These are phyloP conservation scores for Nasonia vitripennis DNA, from an alignment of 1,140 invertebrate species.

Conservation along the genomic window DNA sequence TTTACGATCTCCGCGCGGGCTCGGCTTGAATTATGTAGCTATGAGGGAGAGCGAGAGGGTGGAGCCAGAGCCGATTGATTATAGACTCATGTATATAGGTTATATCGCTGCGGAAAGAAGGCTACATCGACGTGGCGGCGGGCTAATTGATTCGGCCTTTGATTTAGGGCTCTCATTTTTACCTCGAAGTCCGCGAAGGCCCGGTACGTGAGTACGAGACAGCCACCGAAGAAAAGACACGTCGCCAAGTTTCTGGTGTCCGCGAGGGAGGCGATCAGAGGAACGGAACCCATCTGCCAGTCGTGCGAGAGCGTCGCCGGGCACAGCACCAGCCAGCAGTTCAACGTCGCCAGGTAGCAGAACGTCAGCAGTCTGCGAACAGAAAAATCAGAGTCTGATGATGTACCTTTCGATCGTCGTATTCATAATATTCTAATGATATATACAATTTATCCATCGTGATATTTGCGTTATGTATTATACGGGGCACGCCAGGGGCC, in stretches of 20 bases:
- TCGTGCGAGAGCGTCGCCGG: slow-evolving; percentile 87
- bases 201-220: slow-evolving; percentile 78
- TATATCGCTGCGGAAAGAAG: neutral
- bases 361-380: slow-evolving; percentile 83
- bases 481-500: too few relatives aligned
- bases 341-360: slow-evolving; percentile 87
- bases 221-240: slow-evolving; percentile 79
- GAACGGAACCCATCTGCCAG: slow-evolving; percentile 92
- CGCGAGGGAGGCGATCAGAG: slow-evolving; percentile 81
- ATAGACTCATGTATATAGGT: neutral
- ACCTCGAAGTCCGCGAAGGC: slow-evolving; percentile 82
- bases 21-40: slow-evolving; percentile 32
- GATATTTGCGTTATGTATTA: too few relatives aligned
- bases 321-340: slow-evolving; percentile 87
- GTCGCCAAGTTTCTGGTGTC: slow-evolving; percentile 85
- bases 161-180: slow-evolving; percentile 12
- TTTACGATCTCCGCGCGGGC: slow-evolving; percentile 12
- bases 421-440: too few relatives aligned
- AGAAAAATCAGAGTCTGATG: slow-evolving; percentile 31
- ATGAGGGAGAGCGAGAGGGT: neutral
- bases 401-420: too few relatives aligned
- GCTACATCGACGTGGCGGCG: neutral
- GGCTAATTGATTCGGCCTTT: neutral
- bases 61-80: neutral
- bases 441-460: too few relatives aligned